A percentile compares a stretch with the other conserved stretches of the same genome.
Conservation (phyloP, 1,140 invertebrate species). For the Nasonia longicornis region DNA sequence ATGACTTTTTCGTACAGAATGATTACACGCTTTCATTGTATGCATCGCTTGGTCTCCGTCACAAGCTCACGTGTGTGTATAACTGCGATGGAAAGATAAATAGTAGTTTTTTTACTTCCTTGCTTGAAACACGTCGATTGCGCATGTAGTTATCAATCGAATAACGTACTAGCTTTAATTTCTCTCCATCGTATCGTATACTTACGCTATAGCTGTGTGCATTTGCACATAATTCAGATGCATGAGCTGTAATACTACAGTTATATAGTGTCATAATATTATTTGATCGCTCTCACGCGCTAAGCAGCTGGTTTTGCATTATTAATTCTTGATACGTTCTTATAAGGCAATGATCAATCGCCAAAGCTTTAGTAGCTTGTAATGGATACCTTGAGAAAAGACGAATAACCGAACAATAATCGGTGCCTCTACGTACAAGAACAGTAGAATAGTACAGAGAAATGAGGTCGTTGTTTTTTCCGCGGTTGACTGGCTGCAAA, state of each 20-base stretch:
- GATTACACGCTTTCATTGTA: slow-evolving; percentile 14
- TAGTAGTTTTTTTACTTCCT: slow-evolving; percentile 11
- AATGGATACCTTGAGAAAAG: neutral
- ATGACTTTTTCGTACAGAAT: neutral
- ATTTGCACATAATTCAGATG: neutral
- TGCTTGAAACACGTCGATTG: slow-evolving; percentile 1
- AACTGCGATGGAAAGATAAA: neutral
- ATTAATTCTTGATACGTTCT: neutral
- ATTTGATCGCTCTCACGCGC: neutral
- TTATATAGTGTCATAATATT: neutral
- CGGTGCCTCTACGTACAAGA: neutral
- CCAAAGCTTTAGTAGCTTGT: neutral
- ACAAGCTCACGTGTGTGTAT: neutral
- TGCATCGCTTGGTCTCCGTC: neutral
- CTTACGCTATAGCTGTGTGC: neutral
- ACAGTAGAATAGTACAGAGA: neutral
- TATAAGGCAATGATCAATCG: no score
- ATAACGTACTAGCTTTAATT: neutral
- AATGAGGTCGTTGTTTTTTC: neutral
- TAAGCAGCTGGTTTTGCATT: no score
- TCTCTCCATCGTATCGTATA: neutral
- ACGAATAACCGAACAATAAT: neutral
- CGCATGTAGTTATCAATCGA: neutral
- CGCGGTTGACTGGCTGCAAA: no score
- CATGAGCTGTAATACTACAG: neutral